Conservation (phyloP, 92 coral and sea anemone species). For the Epizoanthus rinbou region DNA sequence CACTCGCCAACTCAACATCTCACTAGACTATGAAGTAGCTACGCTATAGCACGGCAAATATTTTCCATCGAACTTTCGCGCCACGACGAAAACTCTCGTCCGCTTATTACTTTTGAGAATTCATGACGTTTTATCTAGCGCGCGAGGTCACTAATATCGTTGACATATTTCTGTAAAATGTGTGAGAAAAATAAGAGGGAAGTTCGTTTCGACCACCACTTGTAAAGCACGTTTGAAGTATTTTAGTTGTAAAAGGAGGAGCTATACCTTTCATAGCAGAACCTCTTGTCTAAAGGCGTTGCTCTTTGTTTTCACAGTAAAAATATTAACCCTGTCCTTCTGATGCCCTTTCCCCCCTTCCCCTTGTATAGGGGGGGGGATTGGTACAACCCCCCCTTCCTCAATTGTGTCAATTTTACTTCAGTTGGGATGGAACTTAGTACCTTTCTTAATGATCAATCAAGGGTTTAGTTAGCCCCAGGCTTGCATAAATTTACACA, state of each 20-base stretch:
- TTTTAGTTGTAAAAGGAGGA: constrained; percentile 24
- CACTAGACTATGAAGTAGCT: too few relatives aligned
- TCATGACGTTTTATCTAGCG: too few relatives aligned
- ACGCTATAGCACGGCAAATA: too few relatives aligned
- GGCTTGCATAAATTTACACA: too few relatives aligned
- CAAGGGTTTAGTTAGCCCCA: constrained; percentile 18
- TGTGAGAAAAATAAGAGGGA: too few relatives aligned
- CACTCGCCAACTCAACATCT: too few relatives aligned
- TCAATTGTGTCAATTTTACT: constrained; percentile 16
- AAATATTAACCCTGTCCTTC: constrained; percentile 25
- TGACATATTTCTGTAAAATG: too few relatives aligned
- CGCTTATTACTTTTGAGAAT: too few relatives aligned
- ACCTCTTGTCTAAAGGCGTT: constrained; percentile 17
- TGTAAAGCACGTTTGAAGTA: constrained; percentile 12
- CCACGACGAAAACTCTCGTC: too few relatives aligned
- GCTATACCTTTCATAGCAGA: constrained; percentile 25
- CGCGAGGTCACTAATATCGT: too few relatives aligned
- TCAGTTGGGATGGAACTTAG: constrained; percentile 21
- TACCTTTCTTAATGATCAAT: constrained; percentile 23
- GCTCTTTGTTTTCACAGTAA: constrained; percentile 25
- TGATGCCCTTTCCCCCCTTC: constrained; percentile 10
- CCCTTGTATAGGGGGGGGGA: constrained; percentile 28
- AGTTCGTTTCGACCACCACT: too few relatives aligned
- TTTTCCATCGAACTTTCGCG: too few relatives aligned
- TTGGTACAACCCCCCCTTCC: constrained; percentile 26